Percentiles rank a stretch among this genome's conserved stretches.
Conservation (phyloP, 2,888 invertebrate genomes). For the Plebejus anna region DNA sequence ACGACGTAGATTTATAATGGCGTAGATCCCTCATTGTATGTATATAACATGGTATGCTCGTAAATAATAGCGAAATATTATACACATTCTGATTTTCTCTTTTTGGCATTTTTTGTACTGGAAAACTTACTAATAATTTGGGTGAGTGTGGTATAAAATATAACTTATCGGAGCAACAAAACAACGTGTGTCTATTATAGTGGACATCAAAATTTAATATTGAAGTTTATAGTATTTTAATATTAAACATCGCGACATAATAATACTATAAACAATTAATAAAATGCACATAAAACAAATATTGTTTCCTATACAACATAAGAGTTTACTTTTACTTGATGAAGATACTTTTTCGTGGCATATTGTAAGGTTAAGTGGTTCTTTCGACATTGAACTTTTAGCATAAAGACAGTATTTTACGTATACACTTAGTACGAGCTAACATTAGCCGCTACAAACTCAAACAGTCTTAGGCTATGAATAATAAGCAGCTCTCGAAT, state of each 20-base stretch:
- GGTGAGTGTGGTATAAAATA: too few species aligned
- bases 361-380: not conserved
- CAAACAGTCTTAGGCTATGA: slow-evolving; percentile 14
- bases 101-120: too few species aligned
- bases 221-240: too few species aligned
- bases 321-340: not conserved
- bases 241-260: too few species aligned
- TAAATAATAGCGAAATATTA: too few species aligned
- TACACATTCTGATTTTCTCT: too few species aligned
- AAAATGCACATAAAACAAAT: not conserved
- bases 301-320: not conserved
- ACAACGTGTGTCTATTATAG: too few species aligned
- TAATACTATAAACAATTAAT: not conserved
- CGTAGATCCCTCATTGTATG: too few species aligned
- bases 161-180: too few species aligned
- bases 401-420: not conserved
- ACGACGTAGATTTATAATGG: not conserved
- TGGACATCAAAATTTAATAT: too few species aligned
- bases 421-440: slow-evolving; percentile 7
- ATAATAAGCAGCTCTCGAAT: slow-evolving; percentile 8
- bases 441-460: not conserved
- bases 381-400: not conserved
- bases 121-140: too few species aligned
- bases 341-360: not conserved
- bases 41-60: too few species aligned